These are phyloP conservation scores for Platysternon megacephalum DNA, from an alignment of 2,113 vertebrate genomes.

Conservation along the genomic window DNA sequence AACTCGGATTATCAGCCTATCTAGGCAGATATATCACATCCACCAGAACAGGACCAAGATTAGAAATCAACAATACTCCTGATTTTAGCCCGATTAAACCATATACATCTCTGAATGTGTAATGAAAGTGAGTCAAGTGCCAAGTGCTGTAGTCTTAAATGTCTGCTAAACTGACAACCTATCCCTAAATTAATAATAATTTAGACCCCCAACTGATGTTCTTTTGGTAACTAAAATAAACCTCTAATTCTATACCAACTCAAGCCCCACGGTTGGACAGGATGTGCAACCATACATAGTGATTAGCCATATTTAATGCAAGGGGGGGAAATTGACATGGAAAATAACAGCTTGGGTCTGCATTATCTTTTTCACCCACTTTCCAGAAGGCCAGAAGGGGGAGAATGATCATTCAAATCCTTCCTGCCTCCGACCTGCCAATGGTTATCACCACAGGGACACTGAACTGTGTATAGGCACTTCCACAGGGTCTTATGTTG, in stretches of 20 bases:
- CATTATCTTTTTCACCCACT: not conserved
- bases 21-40: not conserved
- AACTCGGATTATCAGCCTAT: not conserved
- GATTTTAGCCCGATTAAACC: not conserved
- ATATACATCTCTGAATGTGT: fast-evolving
- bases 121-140: not conserved
- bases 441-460: not conserved
- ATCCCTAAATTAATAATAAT: not conserved
- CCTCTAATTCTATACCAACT: not conserved
- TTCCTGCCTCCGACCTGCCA: not conserved
- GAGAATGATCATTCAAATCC: not conserved
- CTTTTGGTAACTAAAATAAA: not conserved
- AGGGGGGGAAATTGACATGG: not conserved
- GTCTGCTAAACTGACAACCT: not conserved
- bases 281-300: not conserved
- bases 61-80: not conserved
- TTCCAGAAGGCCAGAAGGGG: not conserved
- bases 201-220: not conserved
- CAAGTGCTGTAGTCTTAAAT: not conserved
- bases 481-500: not conserved
- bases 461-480: not conserved
- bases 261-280: not conserved
- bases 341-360: not conserved
- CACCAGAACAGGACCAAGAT: not conserved
- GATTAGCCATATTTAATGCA: not conserved